A percentile compares a stretch with the other conserved stretches of the same genome.
Conservation (phyloP, 35 echinoderm and acorn worm species). For the Eucidaris tribuloides region DNA sequence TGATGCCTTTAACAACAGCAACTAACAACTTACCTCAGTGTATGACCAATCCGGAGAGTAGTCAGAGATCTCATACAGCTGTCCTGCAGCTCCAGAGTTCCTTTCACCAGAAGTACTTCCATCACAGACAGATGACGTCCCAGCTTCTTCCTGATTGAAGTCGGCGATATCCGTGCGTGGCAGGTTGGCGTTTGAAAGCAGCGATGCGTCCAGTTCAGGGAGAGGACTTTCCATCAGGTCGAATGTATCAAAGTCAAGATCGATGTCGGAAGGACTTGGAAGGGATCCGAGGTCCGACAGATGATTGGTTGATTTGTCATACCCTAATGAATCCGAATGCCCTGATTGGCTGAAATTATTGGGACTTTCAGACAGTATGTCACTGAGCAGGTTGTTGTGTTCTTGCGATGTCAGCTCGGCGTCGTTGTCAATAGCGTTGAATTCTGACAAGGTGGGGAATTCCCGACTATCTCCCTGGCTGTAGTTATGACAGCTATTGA, state of each 20-base stretch:
- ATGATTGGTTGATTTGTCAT: neutral
- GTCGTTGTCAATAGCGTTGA: constrained; percentile 21
- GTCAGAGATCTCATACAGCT: constrained; percentile 80
- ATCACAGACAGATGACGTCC: neutral
- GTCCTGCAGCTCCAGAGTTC: too few relatives aligned
- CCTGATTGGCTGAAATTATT: neutral
- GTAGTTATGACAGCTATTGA: neutral
- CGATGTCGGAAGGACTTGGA: constrained; percentile 51
- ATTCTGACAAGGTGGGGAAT: constrained; percentile 15
- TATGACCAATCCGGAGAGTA: constrained; percentile 98
- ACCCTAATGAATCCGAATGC: neutral
- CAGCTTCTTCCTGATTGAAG: neutral
- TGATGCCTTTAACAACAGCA: too few relatives aligned
- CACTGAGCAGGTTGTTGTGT: neutral
- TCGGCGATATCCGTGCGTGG: neutral
- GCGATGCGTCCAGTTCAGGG: constrained; percentile 20
- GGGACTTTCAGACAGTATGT: neutral
- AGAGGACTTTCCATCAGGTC: constrained; percentile 76
- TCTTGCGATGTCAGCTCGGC: neutral
- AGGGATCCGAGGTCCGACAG: constrained; percentile 11
- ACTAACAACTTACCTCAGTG: constrained; percentile 92
- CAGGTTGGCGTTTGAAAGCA: neutral
- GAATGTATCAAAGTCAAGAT: constrained; percentile 84
- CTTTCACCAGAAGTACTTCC: too few relatives aligned
- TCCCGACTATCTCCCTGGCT: neutral